Evolutionary conservation across 1,140 invertebrate genomes (phyloP).

Genomic region (Ceratoteleas bidentatus): DNA sequence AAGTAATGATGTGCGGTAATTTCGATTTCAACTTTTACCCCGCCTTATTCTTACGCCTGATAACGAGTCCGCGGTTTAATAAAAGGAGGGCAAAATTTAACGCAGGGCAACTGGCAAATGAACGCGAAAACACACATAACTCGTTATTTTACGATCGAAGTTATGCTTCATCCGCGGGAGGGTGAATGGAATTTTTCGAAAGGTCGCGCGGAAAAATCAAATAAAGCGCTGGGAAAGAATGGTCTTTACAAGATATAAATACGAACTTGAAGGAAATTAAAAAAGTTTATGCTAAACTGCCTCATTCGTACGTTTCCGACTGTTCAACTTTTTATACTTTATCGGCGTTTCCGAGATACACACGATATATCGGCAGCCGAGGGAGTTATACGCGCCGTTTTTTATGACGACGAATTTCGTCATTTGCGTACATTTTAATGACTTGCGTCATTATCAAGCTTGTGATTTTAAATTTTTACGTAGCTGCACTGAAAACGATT

Average conservation of each 20-base stretch:
- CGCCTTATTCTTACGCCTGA: conserved; percentile 1
- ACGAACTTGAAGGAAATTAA: conserved; percentile 75
- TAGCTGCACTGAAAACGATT: too few species aligned
- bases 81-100: conserved; percentile 26
- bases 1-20: conserved; percentile 7
- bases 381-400: background rate
- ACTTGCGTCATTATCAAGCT: too few species aligned
- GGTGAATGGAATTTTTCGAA: conserved; percentile 56
- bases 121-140: conserved; percentile 42
- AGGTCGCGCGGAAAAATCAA: conserved; percentile 41
- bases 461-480: too few species aligned
- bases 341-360: conserved; percentile 42
- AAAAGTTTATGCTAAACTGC: conserved; percentile 73
- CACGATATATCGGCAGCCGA: conserved; percentile 35
- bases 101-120: conserved; percentile 17
- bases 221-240: conserved; percentile 53
- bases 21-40: conserved; percentile 10
- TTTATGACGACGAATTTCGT: background rate
- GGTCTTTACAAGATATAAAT: conserved; percentile 72
- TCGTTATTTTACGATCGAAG: conserved; percentile 57
- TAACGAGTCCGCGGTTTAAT: conserved; percentile 35
- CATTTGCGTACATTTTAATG: background rate
- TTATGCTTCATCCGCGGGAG: conserved; percentile 27
- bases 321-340: conserved; percentile 62
- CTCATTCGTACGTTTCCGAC: conserved; percentile 53